phyloP scores from a whole-genome alignment of 2,888 invertebrate genomes.

The Drosophila rubida region DNA sequence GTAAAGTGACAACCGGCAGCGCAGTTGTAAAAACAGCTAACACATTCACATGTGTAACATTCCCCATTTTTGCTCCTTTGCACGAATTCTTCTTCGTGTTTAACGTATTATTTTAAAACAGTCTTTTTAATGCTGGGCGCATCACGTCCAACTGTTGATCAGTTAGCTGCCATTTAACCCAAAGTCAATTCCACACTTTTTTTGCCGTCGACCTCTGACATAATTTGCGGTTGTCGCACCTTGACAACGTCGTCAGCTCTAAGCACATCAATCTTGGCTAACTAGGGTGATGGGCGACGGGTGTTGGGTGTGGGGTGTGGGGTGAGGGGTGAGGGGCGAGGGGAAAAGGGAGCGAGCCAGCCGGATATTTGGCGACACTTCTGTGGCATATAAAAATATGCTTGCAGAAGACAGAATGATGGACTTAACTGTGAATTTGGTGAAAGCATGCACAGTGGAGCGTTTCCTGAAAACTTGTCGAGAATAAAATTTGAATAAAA shows the following conservation, averaged over 20 bases:
- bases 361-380: conserved; percentile 23
- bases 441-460: conserved; percentile 3
- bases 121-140: background rate
- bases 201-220: conserved; percentile 41
- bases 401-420: conserved; percentile 44
- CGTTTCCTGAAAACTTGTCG: too few relatives aligned
- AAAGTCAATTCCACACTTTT: conserved; percentile 26
- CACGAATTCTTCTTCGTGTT: conserved; percentile 3
- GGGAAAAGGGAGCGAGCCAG: background rate
- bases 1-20: conserved; percentile 50
- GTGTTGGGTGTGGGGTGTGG: too few relatives aligned
- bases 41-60: conserved; percentile 7
- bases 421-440: conserved; percentile 37
- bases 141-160: conserved; percentile 47
- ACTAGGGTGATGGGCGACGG: too few relatives aligned
- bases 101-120: background rate
- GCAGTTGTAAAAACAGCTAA: conserved; percentile 34
- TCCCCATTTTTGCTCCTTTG: background rate
- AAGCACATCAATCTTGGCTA: conserved; percentile 58
- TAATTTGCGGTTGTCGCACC: conserved; percentile 46
- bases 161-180: conserved; percentile 14
- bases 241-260: conserved; percentile 15
- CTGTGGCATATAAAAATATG: conserved; percentile 28
- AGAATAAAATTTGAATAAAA: too few relatives aligned
- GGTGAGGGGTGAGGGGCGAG: too few relatives aligned